phyloP scores from a whole-genome alignment of 2,888 invertebrate species.

The Abrostola tripartita region DNA sequence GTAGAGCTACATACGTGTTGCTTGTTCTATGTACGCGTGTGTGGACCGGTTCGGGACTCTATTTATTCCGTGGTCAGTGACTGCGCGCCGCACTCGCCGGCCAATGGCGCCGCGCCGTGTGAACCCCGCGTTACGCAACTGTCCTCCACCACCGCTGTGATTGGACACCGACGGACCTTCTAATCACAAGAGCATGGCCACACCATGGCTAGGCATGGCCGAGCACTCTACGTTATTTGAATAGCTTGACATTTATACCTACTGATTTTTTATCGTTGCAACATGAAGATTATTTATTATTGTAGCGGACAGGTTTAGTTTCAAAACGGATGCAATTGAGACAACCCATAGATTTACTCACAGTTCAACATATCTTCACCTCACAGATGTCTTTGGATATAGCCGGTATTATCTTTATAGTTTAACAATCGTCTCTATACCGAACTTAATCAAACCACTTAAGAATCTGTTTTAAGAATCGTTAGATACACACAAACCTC shows the following conservation, averaged over 20 bases:
- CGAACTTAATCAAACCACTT: too few species aligned
- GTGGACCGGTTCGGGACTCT: constrained; percentile 45
- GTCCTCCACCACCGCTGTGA: constrained; percentile 14
- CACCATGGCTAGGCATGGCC: constrained; percentile 4
- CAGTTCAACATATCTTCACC: not conserved
- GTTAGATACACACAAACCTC: too few species aligned
- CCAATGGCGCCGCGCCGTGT: constrained; percentile 39
- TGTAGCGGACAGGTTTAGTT: constrained; percentile 10
- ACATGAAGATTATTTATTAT: constrained; percentile 10
- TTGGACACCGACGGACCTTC: constrained; percentile 26
- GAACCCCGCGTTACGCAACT: constrained; percentile 35
- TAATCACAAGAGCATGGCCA: constrained; percentile 5
- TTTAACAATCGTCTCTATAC: too few species aligned
- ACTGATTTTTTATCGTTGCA: constrained; percentile 6
- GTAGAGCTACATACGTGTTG: constrained; percentile 11
- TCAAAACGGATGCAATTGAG: constrained; percentile 7
- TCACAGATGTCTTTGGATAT: too few species aligned
- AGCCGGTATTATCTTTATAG: not conserved
- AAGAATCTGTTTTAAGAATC: too few species aligned
- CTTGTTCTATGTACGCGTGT: constrained; percentile 7
- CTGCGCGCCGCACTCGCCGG: constrained; percentile 27
- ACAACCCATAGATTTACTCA: constrained; percentile 6
- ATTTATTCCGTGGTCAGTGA: constrained; percentile 40
- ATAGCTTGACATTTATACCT: constrained; percentile 15
- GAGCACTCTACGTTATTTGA: constrained; percentile 5